A percentile compares a stretch with the other conserved stretches of the same genome.
These are phyloP conservation scores for Muscina levida DNA, from an alignment of 2,888 invertebrate species.

Conservation along the genomic window DNA sequence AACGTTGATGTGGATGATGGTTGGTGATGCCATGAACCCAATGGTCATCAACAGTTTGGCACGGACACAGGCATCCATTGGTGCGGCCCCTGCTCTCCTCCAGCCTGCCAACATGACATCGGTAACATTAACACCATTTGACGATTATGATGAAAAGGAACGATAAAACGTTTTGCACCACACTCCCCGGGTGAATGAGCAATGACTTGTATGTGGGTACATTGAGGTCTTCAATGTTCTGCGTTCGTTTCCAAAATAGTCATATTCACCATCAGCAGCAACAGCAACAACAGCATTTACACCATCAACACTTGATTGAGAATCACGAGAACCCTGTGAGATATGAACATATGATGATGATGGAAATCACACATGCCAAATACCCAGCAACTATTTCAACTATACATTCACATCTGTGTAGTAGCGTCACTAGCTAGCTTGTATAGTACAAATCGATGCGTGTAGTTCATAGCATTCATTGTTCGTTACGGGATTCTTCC, in stretches of 20 bases:
- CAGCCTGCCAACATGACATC: slow-evolving; percentile 51
- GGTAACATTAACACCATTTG: slow-evolving; percentile 53
- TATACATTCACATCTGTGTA: neutral
- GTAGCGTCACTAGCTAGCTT: neutral
- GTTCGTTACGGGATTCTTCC: slow-evolving; percentile 20
- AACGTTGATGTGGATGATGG: neutral
- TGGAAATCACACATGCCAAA: slow-evolving; percentile 28
- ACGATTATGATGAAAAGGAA: slow-evolving; percentile 56
- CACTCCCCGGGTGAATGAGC: neutral
- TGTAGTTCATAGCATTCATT: slow-evolving; percentile 13
- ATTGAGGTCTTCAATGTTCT: neutral
- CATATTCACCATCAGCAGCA: slow-evolving; percentile 29
- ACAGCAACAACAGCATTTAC: too few species aligned
- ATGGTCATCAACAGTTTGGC: slow-evolving; percentile 29
- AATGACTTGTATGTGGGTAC: neutral
- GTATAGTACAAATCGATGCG: neutral
- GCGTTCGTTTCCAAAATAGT: slow-evolving; percentile 16
- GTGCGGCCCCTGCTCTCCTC: slow-evolving; percentile 33
- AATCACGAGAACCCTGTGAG: slow-evolving; percentile 20
- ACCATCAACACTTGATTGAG: neutral
- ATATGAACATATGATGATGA: slow-evolving; percentile 29
- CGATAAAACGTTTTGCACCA: slow-evolving; percentile 32
- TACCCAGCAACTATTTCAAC: slow-evolving; percentile 12
- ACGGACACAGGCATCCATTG: slow-evolving; percentile 41
- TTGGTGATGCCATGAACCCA: neutral